These are phyloP conservation scores for Aricia artaxerxes DNA, from an alignment of 2,888 invertebrate genomes.

Conservation along the genomic window DNA sequence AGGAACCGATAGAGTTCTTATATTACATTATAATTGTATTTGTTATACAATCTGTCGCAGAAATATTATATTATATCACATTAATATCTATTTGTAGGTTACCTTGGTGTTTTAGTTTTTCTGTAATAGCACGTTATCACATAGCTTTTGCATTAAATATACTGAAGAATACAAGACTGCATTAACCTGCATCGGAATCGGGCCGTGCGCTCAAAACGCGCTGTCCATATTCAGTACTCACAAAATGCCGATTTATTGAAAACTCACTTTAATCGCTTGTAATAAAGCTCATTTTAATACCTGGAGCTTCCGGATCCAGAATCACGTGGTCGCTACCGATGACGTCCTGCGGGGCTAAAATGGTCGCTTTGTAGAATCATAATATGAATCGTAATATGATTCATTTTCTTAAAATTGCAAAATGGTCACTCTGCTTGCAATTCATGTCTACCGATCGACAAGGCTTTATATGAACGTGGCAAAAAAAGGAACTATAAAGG, in stretches of 20 bases:
- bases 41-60: constrained; percentile 26
- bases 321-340: too few relatives aligned
- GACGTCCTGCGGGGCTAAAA: too few relatives aligned
- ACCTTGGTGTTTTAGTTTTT: constrained; percentile 23
- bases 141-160: not conserved
- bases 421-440: too few relatives aligned
- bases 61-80: constrained; percentile 27
- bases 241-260: too few relatives aligned
- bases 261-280: not conserved
- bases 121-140: constrained; percentile 28
- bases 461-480: too few relatives aligned
- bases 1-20: constrained; percentile 21
- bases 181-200: not conserved
- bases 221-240: not conserved
- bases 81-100: constrained; percentile 24
- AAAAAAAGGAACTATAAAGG: too few relatives aligned
- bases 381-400: too few relatives aligned
- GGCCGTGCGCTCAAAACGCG: not conserved
- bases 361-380: too few relatives aligned
- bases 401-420: too few relatives aligned
- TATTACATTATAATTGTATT: constrained; percentile 9
- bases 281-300: not conserved
- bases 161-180: not conserved
- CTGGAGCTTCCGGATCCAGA: too few relatives aligned
- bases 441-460: too few relatives aligned